Evolutionary conservation across 2,797 vertebrate genomes (phyloP).

Genomic region (Characodon lateralis): DNA sequence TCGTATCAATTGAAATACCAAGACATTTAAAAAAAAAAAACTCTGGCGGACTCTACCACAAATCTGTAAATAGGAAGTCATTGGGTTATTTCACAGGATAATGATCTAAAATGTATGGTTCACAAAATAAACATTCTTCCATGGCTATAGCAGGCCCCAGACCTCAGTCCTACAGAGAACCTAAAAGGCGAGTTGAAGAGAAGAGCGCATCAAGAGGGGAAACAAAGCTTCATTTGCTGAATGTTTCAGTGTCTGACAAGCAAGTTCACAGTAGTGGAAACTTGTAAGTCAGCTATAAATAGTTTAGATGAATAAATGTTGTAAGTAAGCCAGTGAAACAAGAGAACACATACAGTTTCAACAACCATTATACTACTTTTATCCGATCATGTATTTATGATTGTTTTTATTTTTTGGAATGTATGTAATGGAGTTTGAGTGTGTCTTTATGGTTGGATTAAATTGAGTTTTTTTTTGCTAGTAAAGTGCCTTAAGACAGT

Average conservation of each 20-base stretch:
- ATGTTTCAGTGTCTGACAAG: background rate
- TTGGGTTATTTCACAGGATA: background rate
- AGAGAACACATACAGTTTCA: background rate
- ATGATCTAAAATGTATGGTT: too few relatives aligned
- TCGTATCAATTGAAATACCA: background rate
- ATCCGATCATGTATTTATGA: background rate
- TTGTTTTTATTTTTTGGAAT: too few relatives aligned
- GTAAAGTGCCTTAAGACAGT: background rate
- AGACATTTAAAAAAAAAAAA: background rate
- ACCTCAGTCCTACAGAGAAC: background rate
- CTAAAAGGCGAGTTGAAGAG: background rate
- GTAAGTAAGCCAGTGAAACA: background rate
- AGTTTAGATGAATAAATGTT: background rate
- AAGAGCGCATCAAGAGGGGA: background rate
- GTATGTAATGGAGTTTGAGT: background rate
- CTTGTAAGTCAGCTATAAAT: background rate
- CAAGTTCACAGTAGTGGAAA: background rate
- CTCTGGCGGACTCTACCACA: background rate
- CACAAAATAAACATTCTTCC: background rate
- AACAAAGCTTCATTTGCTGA: background rate
- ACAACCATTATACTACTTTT: background rate
- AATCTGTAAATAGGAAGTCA: background rate
- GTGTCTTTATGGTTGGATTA: background rate
- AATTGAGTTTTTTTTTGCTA: background rate
- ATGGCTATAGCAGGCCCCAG: background rate